Evolutionary conservation across 2,113 vertebrate genomes (phyloP).

Genomic region (Tiliqua scincoides): DNA sequence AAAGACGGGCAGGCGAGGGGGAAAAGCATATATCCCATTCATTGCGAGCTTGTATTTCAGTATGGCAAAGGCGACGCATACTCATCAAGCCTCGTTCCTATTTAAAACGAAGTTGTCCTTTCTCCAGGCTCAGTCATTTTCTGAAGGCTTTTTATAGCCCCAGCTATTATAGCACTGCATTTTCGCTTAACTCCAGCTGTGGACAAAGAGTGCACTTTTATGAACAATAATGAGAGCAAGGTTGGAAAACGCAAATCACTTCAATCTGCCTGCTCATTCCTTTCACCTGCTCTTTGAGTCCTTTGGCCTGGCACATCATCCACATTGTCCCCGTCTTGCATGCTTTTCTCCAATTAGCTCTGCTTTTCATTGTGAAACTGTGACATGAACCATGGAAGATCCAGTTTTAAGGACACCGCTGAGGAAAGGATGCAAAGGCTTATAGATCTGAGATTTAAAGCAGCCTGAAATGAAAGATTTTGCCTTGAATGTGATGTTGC

Average conservation of each 20-base stretch:
- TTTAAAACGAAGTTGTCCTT: neutral
- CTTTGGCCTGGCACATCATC: neutral
- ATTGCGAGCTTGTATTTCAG: neutral
- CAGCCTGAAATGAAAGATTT: neutral
- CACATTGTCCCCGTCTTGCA: neutral
- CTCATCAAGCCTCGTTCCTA: neutral
- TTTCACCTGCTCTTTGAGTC: neutral
- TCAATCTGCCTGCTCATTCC: neutral
- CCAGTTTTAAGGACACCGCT: neutral
- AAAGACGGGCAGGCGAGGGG: neutral
- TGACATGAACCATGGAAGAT: neutral
- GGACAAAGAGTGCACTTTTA: neutral
- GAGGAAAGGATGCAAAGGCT: neutral
- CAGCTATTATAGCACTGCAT: neutral
- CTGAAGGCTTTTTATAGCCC: neutral
- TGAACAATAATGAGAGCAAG: neutral
- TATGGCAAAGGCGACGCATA: neutral
- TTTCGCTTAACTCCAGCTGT: neutral
- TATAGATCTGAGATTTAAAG: neutral
- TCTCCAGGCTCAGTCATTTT: neutral
- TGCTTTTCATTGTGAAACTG: neutral
- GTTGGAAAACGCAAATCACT: slow-evolving; percentile 31
- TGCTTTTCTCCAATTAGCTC: slow-evolving; percentile 10
- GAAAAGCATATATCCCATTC: neutral
- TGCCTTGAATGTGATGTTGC: neutral